phyloP scores from a whole-genome alignment of 1,140 invertebrate genomes.

The Phthorimaea operculella region DNA sequence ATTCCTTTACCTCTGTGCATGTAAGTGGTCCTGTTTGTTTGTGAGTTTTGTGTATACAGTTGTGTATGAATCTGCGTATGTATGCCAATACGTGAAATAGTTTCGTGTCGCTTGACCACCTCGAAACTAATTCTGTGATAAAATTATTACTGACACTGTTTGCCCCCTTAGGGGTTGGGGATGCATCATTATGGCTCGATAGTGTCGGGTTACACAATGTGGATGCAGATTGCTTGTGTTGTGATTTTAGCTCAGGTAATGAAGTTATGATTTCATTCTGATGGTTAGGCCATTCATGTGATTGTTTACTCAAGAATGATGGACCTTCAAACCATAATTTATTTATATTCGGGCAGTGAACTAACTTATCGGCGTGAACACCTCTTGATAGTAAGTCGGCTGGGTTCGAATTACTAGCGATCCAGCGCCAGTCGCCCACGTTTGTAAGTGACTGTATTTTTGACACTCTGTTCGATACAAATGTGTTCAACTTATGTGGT shows the following conservation, averaged over 20 bases:
- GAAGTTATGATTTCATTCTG: background rate
- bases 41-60: background rate
- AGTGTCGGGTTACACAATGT: background rate
- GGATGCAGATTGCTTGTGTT: background rate
- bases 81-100: background rate
- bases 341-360: background rate
- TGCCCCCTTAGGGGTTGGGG: background rate
- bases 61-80: background rate
- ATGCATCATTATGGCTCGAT: background rate
- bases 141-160: background rate
- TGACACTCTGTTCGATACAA: constrained; percentile 9
- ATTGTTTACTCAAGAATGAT: background rate
- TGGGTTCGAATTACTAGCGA: background rate
- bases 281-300: background rate
- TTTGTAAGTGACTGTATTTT: constrained; percentile 11
- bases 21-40: background rate
- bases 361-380: background rate
- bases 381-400: constrained; percentile 8
- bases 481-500: background rate
- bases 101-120: background rate
- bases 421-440: background rate
- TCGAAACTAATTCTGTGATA: background rate
- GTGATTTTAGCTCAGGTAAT: background rate
- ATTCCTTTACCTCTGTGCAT: background rate
- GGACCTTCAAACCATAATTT: background rate